These are phyloP conservation scores for Cataglyphis albicans DNA, from an alignment of 2,888 invertebrate species.

Conservation along the genomic window DNA sequence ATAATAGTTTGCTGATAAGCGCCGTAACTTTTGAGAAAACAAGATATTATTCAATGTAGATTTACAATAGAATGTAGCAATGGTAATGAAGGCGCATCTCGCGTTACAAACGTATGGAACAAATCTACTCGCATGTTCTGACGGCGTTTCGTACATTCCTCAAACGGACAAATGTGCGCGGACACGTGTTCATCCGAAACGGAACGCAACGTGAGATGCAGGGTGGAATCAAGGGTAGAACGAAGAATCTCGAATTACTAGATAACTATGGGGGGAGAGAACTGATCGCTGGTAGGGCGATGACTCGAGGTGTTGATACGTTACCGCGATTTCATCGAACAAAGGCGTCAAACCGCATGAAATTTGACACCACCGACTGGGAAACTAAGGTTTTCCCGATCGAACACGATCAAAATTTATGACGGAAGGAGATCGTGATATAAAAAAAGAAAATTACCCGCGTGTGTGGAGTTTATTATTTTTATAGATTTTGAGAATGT, in stretches of 20 bases:
- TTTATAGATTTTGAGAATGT: background rate
- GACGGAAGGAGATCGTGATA: background rate
- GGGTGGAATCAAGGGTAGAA: slow-evolving; percentile 59
- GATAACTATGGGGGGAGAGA: slow-evolving; percentile 57
- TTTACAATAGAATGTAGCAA: background rate
- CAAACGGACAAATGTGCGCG: slow-evolving; percentile 61
- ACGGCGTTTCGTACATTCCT: slow-evolving; percentile 54
- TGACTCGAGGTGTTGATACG: slow-evolving; percentile 77
- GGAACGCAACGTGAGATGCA: slow-evolving; percentile 74
- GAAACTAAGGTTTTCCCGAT: slow-evolving; percentile 34
- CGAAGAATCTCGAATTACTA: slow-evolving; percentile 72
- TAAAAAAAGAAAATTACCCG: background rate
- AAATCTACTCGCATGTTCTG: slow-evolving; percentile 33
- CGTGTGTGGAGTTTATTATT: background rate
- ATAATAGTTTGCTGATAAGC: background rate
- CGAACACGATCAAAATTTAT: slow-evolving; percentile 10
- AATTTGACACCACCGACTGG: slow-evolving; percentile 60
- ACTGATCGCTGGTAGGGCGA: slow-evolving; percentile 65
- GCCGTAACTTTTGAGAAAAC: background rate
- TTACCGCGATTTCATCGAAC: slow-evolving; percentile 72
- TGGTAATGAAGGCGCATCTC: slow-evolving; percentile 40
- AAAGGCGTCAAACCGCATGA: slow-evolving; percentile 64
- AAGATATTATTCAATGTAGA: background rate
- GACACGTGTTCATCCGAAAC: slow-evolving; percentile 73
- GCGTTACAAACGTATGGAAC: slow-evolving; percentile 39